These are phyloP conservation scores for Thyatira batis DNA, from an alignment of 2,888 invertebrate species.

Conservation along the genomic window DNA sequence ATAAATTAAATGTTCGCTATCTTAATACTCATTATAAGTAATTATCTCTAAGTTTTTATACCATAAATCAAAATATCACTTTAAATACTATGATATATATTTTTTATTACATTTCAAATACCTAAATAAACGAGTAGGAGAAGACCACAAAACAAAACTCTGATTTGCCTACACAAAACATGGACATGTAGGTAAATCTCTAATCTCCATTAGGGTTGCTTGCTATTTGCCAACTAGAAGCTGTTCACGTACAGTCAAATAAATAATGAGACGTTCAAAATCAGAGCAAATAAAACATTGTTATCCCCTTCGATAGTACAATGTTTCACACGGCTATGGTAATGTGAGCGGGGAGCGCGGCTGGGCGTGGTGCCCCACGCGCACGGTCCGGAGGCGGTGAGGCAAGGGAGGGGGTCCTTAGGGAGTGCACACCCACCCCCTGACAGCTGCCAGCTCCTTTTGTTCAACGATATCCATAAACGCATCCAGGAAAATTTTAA, in stretches of 20 bases:
- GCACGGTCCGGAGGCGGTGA: conserved; percentile 30
- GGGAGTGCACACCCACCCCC: conserved; percentile 58
- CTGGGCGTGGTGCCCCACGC: conserved; percentile 62
- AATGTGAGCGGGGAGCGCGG: conserved; percentile 49
- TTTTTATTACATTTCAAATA: neutral
- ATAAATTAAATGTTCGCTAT: neutral
- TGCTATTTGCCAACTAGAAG: conserved; percentile 66
- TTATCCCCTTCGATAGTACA: conserved; percentile 62
- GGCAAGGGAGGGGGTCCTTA: conserved; percentile 23
- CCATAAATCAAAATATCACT: no score
- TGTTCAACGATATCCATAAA: conserved; percentile 59
- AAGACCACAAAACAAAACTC: conserved; percentile 41
- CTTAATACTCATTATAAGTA: no score
- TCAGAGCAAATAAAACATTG: conserved; percentile 67
- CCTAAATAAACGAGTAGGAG: conserved; percentile 11
- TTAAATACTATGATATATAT: no score
- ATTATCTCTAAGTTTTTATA: no score
- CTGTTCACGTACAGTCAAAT: conserved; percentile 36
- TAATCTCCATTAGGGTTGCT: conserved; percentile 61
- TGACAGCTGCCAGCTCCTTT: conserved; percentile 57
- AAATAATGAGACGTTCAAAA: conserved; percentile 68
- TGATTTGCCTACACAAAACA: conserved; percentile 40
- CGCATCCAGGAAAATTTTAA: conserved; percentile 62
- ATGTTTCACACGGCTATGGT: conserved; percentile 73
- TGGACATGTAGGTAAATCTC: conserved; percentile 60